A percentile compares a stretch with the other conserved stretches of the same genome.
Conservation (phyloP, 2,888 invertebrate genomes). For the Drosophila crucigera region DNA sequence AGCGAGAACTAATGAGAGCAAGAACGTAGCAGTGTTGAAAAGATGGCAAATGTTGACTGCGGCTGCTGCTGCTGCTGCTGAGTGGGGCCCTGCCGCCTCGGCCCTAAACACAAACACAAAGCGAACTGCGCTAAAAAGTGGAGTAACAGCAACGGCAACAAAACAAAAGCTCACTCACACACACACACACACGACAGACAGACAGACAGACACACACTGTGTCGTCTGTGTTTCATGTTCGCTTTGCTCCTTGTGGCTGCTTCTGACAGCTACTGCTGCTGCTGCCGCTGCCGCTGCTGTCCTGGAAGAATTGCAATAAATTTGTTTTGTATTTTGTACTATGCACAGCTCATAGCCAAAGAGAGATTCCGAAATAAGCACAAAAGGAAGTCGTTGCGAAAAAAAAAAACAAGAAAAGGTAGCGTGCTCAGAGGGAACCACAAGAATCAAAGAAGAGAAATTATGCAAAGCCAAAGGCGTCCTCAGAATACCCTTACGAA, state of each 20-base stretch:
- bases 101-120: slow-evolving; percentile 13
- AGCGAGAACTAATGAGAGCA: slow-evolving; percentile 19
- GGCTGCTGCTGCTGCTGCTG: slow-evolving; percentile 20
- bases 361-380: slow-evolving; percentile 49
- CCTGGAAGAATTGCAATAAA: slow-evolving; percentile 70
- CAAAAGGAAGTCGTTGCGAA: slow-evolving; percentile 55
- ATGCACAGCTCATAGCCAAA: slow-evolving; percentile 28
- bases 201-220: slow-evolving; percentile 13
- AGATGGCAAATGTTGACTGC: slow-evolving; percentile 47
- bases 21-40: slow-evolving; percentile 48
- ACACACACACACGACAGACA: slow-evolving; percentile 21
- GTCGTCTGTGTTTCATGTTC: slow-evolving; percentile 29
- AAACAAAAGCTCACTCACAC: slow-evolving; percentile 44
- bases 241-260: slow-evolving; percentile 15
- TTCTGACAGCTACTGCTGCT: slow-evolving; percentile 7
- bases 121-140: slow-evolving; percentile 48
- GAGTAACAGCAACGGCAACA: slow-evolving; percentile 60
- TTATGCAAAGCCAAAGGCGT: background rate
- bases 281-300: slow-evolving; percentile 33
- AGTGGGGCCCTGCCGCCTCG: slow-evolving; percentile 24
- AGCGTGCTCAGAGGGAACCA: slow-evolving; percentile 9
- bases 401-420: slow-evolving; percentile 14
- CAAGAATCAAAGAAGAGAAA: slow-evolving; percentile 15
- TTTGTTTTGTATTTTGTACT: slow-evolving; percentile 49
- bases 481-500: slow-evolving; percentile 23